Base-by-base conservation (phyloP, 2,888 invertebrate genomes). In the Petrolisthes manimaculis region DNA sequence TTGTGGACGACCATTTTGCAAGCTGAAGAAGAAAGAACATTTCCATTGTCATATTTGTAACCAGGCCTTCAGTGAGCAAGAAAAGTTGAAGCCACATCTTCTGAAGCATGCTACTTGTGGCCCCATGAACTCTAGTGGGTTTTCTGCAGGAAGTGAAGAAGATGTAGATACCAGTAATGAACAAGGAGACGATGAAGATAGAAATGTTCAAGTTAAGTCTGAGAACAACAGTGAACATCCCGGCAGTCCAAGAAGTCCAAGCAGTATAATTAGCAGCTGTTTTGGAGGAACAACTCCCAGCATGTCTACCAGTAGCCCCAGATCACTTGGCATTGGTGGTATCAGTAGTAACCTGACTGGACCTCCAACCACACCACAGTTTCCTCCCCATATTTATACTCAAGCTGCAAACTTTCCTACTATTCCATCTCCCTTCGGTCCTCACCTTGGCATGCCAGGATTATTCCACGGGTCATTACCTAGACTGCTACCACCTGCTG, bases 31-130 rank as follows among this genome's bases (percentile, higher is more conserved):
- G 89, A 95, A 96, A 92, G 95, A 95, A 91, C 96, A 96, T 92
- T 96, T 95, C 92, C 96, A 97, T 92, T 96, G 96, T 93, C 95
- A 95, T 92, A 95, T 95, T 82, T 96, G 96, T 93, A 96, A 96
- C 93, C 96, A 96, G 93, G 94, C 94, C 0, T 96, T 96, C 92
- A 95, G 96, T n/a, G 96, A 96, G 92, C 93, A 95, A 84, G 95
- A 95, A 88, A 94, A 95, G 86, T 93, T 96, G 78, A 94, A 95
- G 55, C 94, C 95, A 0, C 96, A 96, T 93, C 94, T 96, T 67
- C 94, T 95, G 21, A 96, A 96, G 92, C 96, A 96, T 92, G 89
- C 86, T 37, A 90, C 80, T 24, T 86, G 83, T 80, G 78, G 61
- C 81, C 81, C 84, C 54, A 86, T 80, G 83, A 83, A 56, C 24